Evolutionary conservation across 2,888 invertebrate species (phyloP).

Genomic region (Dryobota labecula): DNA sequence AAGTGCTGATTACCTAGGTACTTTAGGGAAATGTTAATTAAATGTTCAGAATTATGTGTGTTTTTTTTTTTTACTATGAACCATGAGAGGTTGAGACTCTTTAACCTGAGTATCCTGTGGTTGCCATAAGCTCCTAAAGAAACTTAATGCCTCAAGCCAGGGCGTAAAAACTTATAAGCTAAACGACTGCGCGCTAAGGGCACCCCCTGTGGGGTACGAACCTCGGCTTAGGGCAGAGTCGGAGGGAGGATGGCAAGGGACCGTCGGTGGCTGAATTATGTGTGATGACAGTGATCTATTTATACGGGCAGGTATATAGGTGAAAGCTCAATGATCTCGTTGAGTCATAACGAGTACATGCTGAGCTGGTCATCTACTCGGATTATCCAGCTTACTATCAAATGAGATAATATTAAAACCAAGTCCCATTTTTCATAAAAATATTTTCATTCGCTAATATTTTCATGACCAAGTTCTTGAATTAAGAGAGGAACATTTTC

Average conservation of each 20-base stretch:
- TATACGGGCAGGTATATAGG: conserved; percentile 10
- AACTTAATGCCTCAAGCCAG: too few relatives aligned
- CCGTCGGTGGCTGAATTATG: too few relatives aligned
- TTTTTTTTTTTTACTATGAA: too few relatives aligned
- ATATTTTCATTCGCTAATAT: conserved; percentile 29
- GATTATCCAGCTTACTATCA: conserved; percentile 39
- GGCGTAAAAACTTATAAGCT: too few relatives aligned
- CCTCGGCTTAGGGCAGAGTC: too few relatives aligned
- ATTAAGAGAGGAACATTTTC: conserved; percentile 43
- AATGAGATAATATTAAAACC: conserved; percentile 46
- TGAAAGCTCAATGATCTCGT: conserved; percentile 34
- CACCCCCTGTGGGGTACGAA: too few relatives aligned
- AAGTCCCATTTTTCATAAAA: conserved; percentile 29
- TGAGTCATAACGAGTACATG: conserved; percentile 16
- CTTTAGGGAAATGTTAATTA: conserved; percentile 38
- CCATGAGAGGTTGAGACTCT: too few relatives aligned
- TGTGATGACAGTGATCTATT: conserved; percentile 13
- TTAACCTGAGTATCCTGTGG: too few relatives aligned
- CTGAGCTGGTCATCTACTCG: background rate
- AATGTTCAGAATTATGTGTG: conserved; percentile 14
- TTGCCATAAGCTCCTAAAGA: too few relatives aligned
- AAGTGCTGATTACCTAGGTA: conserved; percentile 32
- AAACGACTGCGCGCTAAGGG: too few relatives aligned
- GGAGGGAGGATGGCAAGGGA: too few relatives aligned
- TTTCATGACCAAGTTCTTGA: conserved; percentile 54